Percentiles rank a stretch among this genome's conserved stretches.
Conservation (phyloP, 2,888 invertebrate species). For the Torymus auratus region DNA sequence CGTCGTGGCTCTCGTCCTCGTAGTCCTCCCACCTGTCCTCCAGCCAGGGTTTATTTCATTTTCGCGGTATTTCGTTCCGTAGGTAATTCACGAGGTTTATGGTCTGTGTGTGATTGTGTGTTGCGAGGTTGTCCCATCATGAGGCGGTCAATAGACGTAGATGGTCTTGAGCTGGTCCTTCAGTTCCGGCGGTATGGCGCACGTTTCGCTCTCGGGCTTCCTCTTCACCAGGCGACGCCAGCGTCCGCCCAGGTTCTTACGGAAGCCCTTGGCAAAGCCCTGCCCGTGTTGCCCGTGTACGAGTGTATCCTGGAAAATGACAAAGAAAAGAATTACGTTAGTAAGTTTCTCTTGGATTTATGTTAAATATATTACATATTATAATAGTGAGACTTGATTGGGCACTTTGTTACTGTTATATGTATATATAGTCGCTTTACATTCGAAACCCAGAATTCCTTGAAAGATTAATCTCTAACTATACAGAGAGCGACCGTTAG, state of each 20-base stretch:
- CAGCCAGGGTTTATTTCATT: too few relatives aligned
- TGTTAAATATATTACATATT: too few relatives aligned
- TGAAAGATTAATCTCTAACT: too few relatives aligned
- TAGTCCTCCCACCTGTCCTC: too few relatives aligned
- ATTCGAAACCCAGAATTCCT: too few relatives aligned
- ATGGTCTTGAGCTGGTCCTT: slow-evolving; percentile 92
- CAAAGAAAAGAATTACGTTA: not conserved
- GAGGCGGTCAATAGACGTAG: slow-evolving; percentile 85
- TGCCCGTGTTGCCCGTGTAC: slow-evolving; percentile 84
- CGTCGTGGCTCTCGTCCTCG: too few relatives aligned
- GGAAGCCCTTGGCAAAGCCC: slow-evolving; percentile 88
- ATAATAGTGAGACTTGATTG: too few relatives aligned
- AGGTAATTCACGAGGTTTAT: too few relatives aligned
- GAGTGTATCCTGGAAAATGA: slow-evolving; percentile 83
- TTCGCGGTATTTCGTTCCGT: too few relatives aligned
- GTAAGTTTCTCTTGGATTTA: not conserved
- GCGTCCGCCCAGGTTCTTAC: slow-evolving; percentile 90
- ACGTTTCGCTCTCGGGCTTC: slow-evolving; percentile 88
- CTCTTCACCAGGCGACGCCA: slow-evolving; percentile 91
- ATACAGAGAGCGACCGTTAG: too few relatives aligned
- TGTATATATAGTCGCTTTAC: too few relatives aligned
- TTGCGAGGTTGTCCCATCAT: slow-evolving; percentile 44
- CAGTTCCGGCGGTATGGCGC: slow-evolving; percentile 91
- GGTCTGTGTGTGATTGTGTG: not conserved
- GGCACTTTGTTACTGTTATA: too few relatives aligned